phyloP scores from a whole-genome alignment of 1,140 invertebrate genomes.

The Ylistrum balloti region DNA sequence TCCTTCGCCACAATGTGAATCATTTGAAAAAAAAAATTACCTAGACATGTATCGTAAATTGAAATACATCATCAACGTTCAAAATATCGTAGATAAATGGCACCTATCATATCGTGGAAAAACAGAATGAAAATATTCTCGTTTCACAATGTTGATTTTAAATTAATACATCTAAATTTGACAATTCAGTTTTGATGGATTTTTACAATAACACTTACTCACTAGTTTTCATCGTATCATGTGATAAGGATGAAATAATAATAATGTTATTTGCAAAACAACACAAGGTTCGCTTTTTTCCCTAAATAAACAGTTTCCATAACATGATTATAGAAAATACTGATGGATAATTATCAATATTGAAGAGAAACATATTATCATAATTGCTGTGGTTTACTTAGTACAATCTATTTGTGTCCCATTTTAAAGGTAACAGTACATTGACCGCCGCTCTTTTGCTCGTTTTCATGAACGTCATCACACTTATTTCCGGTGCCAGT shows the following conservation, averaged over 20 bases:
- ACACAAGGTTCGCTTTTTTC: not conserved
- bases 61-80: too few species aligned
- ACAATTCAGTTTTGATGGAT: constrained; percentile 3
- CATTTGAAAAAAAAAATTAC: too few species aligned
- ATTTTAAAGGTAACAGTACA: constrained; percentile 65
- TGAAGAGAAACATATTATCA: not conserved
- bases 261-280: constrained; percentile 20
- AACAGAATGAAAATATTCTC: not conserved
- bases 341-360: not conserved
- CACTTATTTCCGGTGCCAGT: constrained; percentile 57
- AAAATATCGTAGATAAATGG: too few species aligned
- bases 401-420: constrained; percentile 50
- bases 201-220: not conserved
- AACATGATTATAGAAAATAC: not conserved
- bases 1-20: too few species aligned
- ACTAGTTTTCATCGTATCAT: not conserved
- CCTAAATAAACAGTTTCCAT: not conserved
- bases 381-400: not conserved
- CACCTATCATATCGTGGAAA: too few species aligned
- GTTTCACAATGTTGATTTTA: not conserved
- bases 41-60: too few species aligned
- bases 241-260: not conserved
- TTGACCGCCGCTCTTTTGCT: constrained; percentile 57
- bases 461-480: constrained; percentile 54
- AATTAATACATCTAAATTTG: constrained; percentile 21